Percentiles rank a stretch among this genome's conserved stretches.
Conservation (phyloP, 2,888 invertebrate species). For the Agonopterix subpropinquella region DNA sequence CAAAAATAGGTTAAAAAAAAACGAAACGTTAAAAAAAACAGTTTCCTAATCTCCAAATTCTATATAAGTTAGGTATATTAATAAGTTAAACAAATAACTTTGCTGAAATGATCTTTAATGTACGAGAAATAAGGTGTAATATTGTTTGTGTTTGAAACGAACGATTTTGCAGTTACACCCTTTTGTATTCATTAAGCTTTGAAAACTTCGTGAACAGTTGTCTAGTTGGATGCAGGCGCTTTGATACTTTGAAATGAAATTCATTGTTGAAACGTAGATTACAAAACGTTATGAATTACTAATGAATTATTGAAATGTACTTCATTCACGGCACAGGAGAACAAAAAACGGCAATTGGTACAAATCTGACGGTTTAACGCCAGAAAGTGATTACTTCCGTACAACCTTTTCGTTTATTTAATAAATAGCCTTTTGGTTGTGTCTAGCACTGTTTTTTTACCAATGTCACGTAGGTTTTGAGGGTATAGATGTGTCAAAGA, state of each 20-base stretch:
- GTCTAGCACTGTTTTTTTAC: no score
- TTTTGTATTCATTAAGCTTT: constrained; percentile 35
- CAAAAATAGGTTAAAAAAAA: constrained; percentile 4
- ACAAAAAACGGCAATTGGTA: no score
- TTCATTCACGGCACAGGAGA: no score
- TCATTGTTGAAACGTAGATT: neutral
- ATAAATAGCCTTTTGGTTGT: no score
- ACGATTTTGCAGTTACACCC: constrained; percentile 36
- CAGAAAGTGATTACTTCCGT: no score
- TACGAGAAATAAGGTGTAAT: constrained; percentile 12
- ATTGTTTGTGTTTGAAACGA: constrained; percentile 14
- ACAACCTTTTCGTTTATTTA: no score
- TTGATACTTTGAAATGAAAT: constrained; percentile 41
- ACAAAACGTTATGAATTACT: no score
- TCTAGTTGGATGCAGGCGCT: constrained; percentile 20
- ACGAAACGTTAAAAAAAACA: constrained; percentile 40
- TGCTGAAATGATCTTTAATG: constrained; percentile 18
- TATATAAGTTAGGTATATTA: constrained; percentile 59
- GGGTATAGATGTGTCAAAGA: no score
- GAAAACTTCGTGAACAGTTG: constrained; percentile 61
- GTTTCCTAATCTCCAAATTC: constrained; percentile 69
- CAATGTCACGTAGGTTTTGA: no score
- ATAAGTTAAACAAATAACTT: constrained; percentile 48
- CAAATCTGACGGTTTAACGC: no score
- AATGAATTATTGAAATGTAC: no score